These are phyloP conservation scores for Cremastinae sp. DNA, from an alignment of 2,888 invertebrate genomes.

Conservation along the genomic window DNA sequence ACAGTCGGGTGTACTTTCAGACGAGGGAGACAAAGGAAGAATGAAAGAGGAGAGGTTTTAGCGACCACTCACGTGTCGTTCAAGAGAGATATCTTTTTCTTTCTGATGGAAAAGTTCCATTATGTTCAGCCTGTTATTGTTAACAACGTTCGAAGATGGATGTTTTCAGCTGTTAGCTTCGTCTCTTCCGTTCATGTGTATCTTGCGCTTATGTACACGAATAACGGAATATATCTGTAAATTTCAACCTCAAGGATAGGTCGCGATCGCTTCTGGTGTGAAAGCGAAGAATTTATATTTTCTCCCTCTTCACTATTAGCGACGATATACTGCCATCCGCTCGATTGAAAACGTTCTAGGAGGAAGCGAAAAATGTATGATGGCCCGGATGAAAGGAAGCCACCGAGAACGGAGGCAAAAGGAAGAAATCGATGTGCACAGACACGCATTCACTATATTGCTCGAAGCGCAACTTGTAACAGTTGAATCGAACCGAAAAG, in stretches of 20 bases:
- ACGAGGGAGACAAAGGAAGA: neutral
- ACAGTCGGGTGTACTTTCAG: neutral
- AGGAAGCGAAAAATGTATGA: constrained; percentile 21
- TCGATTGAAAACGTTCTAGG: constrained; percentile 34
- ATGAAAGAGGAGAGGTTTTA: constrained; percentile 20
- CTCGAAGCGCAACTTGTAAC: too few species aligned
- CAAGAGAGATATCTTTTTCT: constrained; percentile 46
- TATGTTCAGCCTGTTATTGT: constrained; percentile 61
- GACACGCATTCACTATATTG: too few species aligned
- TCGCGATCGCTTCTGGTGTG: constrained; percentile 10
- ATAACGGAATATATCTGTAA: neutral
- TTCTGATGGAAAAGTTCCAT: constrained; percentile 71
- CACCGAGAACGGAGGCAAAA: constrained; percentile 26
- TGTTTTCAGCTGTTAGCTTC: constrained; percentile 46
- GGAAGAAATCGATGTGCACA: constrained; percentile 16
- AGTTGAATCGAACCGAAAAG: neutral
- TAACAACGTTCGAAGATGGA: constrained; percentile 55
- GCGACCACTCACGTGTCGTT: constrained; percentile 43
- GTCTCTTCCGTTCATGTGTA: neutral
- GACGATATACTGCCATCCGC: neutral
- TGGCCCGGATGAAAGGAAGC: constrained; percentile 22
- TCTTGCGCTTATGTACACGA: neutral
- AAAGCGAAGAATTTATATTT: constrained; percentile 22
- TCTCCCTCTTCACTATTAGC: constrained; percentile 4
- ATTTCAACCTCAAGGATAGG: neutral